Conservation (phyloP, 2,888 invertebrate genomes). For the Lepidocyrtinus sp. region DNA sequence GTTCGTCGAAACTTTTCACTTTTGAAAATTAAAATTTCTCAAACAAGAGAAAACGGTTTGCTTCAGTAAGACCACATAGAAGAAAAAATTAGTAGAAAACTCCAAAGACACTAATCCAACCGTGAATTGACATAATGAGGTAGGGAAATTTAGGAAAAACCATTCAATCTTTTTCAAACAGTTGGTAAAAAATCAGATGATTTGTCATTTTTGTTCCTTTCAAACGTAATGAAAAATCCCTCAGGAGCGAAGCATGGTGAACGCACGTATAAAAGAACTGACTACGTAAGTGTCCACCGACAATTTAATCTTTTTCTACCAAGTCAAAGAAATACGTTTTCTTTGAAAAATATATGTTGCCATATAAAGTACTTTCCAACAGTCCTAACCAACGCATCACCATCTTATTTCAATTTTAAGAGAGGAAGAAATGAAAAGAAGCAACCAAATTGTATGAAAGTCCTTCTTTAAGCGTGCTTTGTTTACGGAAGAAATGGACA, state of each 20-base stretch:
- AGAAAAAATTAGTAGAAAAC: not conserved
- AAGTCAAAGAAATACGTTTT: too few relatives aligned
- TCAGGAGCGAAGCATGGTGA: not conserved
- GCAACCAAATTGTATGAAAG: too few relatives aligned
- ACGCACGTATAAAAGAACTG: not conserved
- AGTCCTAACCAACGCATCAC: slow-evolving; percentile 41
- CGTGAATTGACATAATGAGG: not conserved
- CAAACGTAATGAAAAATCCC: not conserved
- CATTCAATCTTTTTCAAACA: not conserved
- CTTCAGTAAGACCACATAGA: not conserved
- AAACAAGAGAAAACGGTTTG: not conserved
- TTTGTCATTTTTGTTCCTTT: not conserved
- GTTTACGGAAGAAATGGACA: too few relatives aligned
- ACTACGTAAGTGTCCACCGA: not conserved
- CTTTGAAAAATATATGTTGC: not conserved
- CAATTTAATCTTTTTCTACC: not conserved
- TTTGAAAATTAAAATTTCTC: slow-evolving; percentile 14
- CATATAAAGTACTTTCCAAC: slow-evolving; percentile 43
- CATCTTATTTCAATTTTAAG: slow-evolving; percentile 27
- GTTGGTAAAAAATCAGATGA: not conserved
- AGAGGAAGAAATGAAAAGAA: too few relatives aligned
- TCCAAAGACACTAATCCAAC: slow-evolving; percentile 1
- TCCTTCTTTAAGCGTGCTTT: too few relatives aligned
- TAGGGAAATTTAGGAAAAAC: not conserved
- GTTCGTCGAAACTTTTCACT: slow-evolving; percentile 8